Evolutionary conservation across 2,797 vertebrate species (phyloP), one percentile per base, ranked within the genome.

Genomic region (Centropyge bicolor): DNA sequence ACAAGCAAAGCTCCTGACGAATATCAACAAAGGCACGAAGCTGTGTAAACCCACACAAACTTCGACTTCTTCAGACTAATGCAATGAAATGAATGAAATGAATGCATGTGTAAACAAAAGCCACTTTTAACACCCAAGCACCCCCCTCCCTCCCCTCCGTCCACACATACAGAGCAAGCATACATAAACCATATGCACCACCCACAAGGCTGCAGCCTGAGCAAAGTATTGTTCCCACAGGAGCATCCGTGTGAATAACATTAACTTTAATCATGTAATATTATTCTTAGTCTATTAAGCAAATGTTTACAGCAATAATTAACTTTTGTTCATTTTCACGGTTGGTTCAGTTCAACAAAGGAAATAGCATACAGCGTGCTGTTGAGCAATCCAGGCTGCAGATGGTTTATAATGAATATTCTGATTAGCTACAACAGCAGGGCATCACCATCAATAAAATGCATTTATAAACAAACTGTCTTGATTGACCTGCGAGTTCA

Each of bases 391-490:
- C n/a, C 24, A 70, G 59, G 51, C 75, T 70, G 73, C 77, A 87
- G 20, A 88, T 86, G 69, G 77, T 16, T 69, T 46, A 27, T 59
- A 66, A 80, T 86, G n/a, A 87, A 77, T 70, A 69, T 54, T 74
- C 40, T 56, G 22, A 71, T 65, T 70, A 36, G 36, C 74, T 71
- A 62, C 55, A 83, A 54, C 60, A 68, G 70, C 65, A 73, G 67
- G 60, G 43, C 56, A 61, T 62, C 45, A 17, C 38, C 45, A 66
- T 76, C 73, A 76, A 51, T 79, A 76, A 63, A 38, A 63, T 57
- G n/a, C 36, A 68, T 74, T 76, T 55, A 52, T 48, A 41, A 16
- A 68, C 70, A 43, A 77, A 57, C 2, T 8, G 12, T 36, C 52
- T 55, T 73, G 31, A 75, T 69, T 81, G 78, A 84, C 76, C 54